These are phyloP conservation scores for Diabrotica balteata DNA, from an alignment of 2,888 invertebrate genomes.

Conservation along the genomic window DNA sequence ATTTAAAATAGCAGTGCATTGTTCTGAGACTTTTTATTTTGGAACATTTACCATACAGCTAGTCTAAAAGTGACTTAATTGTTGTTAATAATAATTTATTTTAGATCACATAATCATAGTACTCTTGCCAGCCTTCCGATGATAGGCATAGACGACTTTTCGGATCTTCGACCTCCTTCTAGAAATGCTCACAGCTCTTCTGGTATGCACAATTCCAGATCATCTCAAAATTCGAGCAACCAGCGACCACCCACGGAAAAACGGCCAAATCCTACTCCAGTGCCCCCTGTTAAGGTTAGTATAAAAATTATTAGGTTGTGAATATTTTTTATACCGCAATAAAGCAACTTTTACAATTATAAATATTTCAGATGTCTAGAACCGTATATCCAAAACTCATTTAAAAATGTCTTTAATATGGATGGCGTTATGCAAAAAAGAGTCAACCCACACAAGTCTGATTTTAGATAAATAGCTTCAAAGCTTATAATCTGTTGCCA, in stretches of 20 bases:
- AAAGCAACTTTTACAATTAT: too few relatives aligned
- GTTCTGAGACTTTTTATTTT: too few relatives aligned
- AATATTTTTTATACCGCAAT: too few relatives aligned
- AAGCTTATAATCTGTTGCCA: too few relatives aligned
- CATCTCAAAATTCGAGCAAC: constrained; percentile 16
- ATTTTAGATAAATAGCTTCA: too few relatives aligned
- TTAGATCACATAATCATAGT: constrained; percentile 65
- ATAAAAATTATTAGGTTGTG: not conserved
- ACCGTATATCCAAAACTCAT: too few relatives aligned
- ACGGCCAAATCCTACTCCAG: constrained; percentile 41
- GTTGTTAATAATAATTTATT: constrained; percentile 7
- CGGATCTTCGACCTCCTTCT: constrained; percentile 46
- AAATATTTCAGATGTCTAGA: too few relatives aligned
- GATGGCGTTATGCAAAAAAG: too few relatives aligned
- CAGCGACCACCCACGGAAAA: constrained; percentile 40
- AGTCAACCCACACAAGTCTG: too few relatives aligned
- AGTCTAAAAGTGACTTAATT: not conserved
- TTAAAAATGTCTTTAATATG: too few relatives aligned
- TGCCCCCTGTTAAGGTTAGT: constrained; percentile 22
- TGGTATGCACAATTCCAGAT: constrained; percentile 21
- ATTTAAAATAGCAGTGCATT: too few relatives aligned
- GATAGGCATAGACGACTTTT: constrained; percentile 73
- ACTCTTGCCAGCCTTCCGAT: constrained; percentile 75
- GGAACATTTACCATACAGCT: too few relatives aligned
- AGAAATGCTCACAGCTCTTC: constrained; percentile 26